Evolutionary conservation across 1,140 invertebrate species (phyloP).

Genomic region (Aphis gossypii): DNA sequence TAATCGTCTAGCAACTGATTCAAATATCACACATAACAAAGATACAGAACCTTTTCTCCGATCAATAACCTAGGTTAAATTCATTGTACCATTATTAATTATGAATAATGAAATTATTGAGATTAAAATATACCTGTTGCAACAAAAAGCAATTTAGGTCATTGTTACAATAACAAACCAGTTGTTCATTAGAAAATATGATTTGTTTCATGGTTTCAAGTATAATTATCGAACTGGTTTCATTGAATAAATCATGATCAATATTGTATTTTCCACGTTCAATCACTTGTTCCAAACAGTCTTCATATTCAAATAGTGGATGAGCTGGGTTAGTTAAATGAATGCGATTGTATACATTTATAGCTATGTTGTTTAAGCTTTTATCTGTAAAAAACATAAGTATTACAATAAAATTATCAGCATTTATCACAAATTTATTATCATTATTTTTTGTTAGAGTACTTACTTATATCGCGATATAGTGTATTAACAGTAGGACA

Average conservation of each 20-base stretch:
- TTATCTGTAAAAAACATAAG: not conserved
- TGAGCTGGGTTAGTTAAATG: not conserved
- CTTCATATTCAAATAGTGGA: constrained; percentile 25
- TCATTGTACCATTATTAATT: not conserved
- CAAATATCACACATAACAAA: constrained; percentile 21
- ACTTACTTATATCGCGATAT: constrained; percentile 29
- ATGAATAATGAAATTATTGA: not conserved
- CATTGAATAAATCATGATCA: constrained; percentile 41
- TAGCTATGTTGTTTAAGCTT: not conserved
- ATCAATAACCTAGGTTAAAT: constrained; percentile 36
- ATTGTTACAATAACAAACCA: not conserved
- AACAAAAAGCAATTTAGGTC: constrained; percentile 33
- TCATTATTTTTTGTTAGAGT: not conserved
- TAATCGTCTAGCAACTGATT: constrained; percentile 49
- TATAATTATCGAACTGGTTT: not conserved
- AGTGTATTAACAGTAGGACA: not conserved
- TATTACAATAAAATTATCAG: not conserved
- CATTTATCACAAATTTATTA: not conserved
- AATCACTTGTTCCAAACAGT: not conserved
- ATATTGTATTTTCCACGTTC: not conserved
- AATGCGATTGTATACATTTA: not conserved
- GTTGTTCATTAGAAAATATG: not conserved
- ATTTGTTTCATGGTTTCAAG: not conserved
- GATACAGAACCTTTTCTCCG: constrained; percentile 25
- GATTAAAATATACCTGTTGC: not conserved